phyloP scores from a whole-genome alignment of 2,888 invertebrate species.

The Thalpophila matura region DNA sequence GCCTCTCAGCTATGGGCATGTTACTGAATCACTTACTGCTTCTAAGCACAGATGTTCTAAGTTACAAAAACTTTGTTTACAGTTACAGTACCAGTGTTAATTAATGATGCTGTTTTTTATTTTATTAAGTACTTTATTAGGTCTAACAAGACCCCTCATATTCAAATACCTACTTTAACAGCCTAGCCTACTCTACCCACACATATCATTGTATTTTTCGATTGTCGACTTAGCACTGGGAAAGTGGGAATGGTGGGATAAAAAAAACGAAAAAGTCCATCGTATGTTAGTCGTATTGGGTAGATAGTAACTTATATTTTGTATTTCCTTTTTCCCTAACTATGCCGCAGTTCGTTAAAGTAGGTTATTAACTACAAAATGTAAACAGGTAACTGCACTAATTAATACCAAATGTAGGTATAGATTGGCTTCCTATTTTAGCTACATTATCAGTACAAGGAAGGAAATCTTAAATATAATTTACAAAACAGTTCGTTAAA shows the following conservation, averaged over 20 bases:
- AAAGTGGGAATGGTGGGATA: too few species aligned
- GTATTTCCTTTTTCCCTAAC: slow-evolving; percentile 39
- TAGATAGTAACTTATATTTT: slow-evolving; percentile 15
- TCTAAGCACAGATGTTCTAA: slow-evolving; percentile 17
- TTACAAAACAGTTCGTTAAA: slow-evolving; percentile 68
- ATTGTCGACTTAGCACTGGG: too few species aligned
- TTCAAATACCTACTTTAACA: too few species aligned
- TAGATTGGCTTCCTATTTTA: slow-evolving; percentile 46
- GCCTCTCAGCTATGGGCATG: slow-evolving; percentile 31
- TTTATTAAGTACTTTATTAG: too few species aligned
- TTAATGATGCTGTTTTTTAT: slow-evolving; percentile 11
- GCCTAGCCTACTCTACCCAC: too few species aligned
- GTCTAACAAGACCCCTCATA: too few species aligned
- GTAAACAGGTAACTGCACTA: slow-evolving; percentile 62
- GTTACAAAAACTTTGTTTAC: too few species aligned
- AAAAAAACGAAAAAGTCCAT: neutral
- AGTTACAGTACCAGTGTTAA: neutral
- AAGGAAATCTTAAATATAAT: slow-evolving; percentile 70
- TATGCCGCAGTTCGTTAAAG: slow-evolving; percentile 15
- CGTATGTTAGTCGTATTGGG: slow-evolving; percentile 1
- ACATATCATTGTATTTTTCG: too few species aligned
- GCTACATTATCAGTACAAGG: slow-evolving; percentile 62
- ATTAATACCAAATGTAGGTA: slow-evolving; percentile 47
- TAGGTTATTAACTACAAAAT: slow-evolving; percentile 20
- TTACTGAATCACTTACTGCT: slow-evolving; percentile 44